Base-by-base conservation (phyloP, 2,797 vertebrate species). In the Alauda arvensis region DNA sequence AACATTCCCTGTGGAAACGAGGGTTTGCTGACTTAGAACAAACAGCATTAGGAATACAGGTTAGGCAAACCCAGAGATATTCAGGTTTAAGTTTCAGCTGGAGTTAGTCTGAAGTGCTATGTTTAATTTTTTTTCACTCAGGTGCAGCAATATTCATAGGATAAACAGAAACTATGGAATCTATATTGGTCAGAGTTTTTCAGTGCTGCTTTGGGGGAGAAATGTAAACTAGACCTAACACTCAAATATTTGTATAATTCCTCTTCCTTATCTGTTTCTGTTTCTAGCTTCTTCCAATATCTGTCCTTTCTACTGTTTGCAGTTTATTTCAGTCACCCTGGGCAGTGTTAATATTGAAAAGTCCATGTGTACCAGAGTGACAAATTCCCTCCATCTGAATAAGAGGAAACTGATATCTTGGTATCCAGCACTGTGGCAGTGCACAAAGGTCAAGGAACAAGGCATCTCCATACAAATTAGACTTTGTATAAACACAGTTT, bases 21-120 rank as follows among this genome's bases (percentile, higher is more conserved):
- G 34, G 29, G 81, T 77, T 89, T 94, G 79, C 81, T 92, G 62
- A 83, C 62, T 83, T 75, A 91, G 84, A 93, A 85, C 57, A 91
- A 95, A 91, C 55, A 91, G 46, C 56, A 55, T 88, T 83, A 92
- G 61, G 76, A 93, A 88, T 81, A 80, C 42, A 87, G 78, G 67
- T 91, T 83, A 89, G 69, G 52, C 57, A 89, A 95, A 91, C 23
- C 19, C 45, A 60, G 59, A 77, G 66, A 77, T 81, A 60, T 67
- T 85, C 63, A 56, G 14, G 52, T 84, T 91, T 65, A 56, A 75
- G 39, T 70, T 94, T 90, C 68, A 52, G 23, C 21, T 76, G 26
- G 20, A 87, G 39, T 2, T 83, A 15, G 12, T 52, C 33, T 77
- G 59, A 82, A 82, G 5, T 26, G 4, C 0, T 69, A 3, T 55